Conservation (phyloP, 1,140 invertebrate genomes). For the Galleria mellonella region DNA sequence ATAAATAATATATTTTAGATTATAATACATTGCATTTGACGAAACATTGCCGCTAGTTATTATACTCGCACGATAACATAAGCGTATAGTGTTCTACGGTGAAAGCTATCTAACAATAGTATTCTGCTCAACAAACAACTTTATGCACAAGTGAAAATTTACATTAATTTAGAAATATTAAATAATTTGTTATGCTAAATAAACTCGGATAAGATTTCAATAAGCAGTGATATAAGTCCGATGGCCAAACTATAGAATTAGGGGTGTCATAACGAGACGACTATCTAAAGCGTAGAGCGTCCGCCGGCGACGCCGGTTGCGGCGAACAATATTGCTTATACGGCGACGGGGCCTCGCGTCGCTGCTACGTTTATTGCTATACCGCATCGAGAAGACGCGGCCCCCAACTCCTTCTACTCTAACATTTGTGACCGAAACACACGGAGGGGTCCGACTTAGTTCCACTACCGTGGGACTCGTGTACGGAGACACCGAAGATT, state of each 20-base stretch:
- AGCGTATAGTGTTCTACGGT: constrained; percentile 36
- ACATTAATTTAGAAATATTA: constrained; percentile 24
- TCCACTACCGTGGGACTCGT: not conserved
- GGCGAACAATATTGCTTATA: constrained; percentile 3
- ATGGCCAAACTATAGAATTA: constrained; percentile 18
- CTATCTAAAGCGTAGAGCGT: constrained; percentile 7
- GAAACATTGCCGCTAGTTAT: constrained; percentile 32
- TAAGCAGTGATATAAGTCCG: constrained; percentile 24
- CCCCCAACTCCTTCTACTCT: not conserved
- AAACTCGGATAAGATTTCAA: constrained; percentile 16
- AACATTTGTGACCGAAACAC: constrained; percentile 5
- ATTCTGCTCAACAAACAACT: constrained; percentile 27
- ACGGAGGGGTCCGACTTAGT: not conserved
- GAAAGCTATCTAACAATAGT: constrained; percentile 33
- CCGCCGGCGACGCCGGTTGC: not conserved
- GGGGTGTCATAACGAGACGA: constrained; percentile 10
- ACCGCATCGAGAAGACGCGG: not conserved
- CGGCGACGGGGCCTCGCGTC: not conserved
- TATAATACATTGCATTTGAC: constrained; percentile 38
- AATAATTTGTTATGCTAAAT: constrained; percentile 20
- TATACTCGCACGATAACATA: constrained; percentile 50
- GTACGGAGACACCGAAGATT: too few relatives aligned
- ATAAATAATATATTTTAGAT: constrained; percentile 46
- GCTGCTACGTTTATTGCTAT: constrained; percentile 6
- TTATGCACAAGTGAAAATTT: constrained; percentile 39